phyloP scores from a whole-genome alignment of 2,113 vertebrate genomes.

The Verasper variegatus region DNA sequence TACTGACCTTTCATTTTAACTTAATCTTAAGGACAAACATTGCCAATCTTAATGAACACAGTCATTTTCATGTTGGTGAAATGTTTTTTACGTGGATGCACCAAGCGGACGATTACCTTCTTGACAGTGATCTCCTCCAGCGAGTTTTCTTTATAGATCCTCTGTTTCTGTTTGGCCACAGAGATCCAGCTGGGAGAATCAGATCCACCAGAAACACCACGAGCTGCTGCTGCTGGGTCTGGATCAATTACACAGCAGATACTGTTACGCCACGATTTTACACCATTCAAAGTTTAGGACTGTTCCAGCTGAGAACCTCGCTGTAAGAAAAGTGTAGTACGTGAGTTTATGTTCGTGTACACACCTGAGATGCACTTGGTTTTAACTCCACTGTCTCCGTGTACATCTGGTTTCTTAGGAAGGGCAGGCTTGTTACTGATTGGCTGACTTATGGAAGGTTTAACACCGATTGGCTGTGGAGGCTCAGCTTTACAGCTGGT shows the following conservation, averaged over 20 bases:
- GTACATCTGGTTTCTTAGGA: constrained; percentile 65
- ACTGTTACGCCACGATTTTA: neutral
- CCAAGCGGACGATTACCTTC: constrained; percentile 49
- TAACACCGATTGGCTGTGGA: constrained; percentile 36
- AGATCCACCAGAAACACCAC: constrained; percentile 34
- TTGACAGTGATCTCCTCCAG: constrained; percentile 71
- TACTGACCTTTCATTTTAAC: too few relatives aligned
- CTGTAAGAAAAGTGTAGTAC: neutral
- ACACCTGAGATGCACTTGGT: constrained; percentile 72
- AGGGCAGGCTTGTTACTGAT: constrained; percentile 67
- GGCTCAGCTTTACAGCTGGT: constrained; percentile 39
- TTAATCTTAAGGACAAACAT: too few relatives aligned
- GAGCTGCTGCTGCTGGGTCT: constrained; percentile 49
- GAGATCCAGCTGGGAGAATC: constrained; percentile 87
- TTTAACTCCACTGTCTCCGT: constrained; percentile 72
- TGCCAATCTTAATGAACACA: too few relatives aligned
- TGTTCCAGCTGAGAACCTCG: neutral
- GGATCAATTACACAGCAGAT: constrained; percentile 37
- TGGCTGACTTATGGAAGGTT: constrained; percentile 49
- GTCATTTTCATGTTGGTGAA: too few relatives aligned
- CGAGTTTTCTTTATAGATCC: constrained; percentile 79
- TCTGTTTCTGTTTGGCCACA: constrained; percentile 88
- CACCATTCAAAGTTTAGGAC: neutral
- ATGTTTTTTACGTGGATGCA: neutral
- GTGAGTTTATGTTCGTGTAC: neutral